These are phyloP conservation scores for Naso thynnoides DNA, from an alignment of 2,797 vertebrate genomes.

Conservation along the genomic window DNA sequence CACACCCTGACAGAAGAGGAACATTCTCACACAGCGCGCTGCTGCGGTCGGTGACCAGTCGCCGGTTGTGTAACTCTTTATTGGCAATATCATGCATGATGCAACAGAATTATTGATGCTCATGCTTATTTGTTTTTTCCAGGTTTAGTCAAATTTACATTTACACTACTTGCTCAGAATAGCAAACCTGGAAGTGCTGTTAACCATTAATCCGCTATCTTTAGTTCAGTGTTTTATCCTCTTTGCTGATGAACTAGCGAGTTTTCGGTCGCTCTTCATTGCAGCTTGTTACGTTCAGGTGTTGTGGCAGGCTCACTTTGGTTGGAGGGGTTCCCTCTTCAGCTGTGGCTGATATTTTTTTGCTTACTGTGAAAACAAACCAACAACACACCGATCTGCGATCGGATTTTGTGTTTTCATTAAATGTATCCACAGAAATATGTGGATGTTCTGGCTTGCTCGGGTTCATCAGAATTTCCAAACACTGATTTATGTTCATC, in stretches of 20 bases:
- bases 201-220: no score
- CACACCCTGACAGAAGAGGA: constrained; percentile 64
- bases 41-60: background rate
- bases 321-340: no score
- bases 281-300: no score
- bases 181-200: no score
- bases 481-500: constrained; percentile 26
- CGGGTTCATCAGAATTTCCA: constrained; percentile 15
- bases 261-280: no score
- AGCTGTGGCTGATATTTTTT: no score
- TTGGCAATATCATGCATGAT: constrained; percentile 3
- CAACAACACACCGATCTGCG: background rate
- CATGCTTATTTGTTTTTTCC: background rate
- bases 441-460: background rate
- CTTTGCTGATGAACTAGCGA: no score
- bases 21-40: constrained; percentile 27
- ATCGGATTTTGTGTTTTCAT: background rate
- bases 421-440: background rate
- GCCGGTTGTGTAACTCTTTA: constrained; percentile 12
- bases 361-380: no score
- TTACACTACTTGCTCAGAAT: background rate
- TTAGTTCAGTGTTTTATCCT: no score
- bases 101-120: background rate
- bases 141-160: background rate
- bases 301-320: no score